Evolutionary conservation across 2,888 invertebrate genomes (phyloP).

Genomic region (Sicus ferrugineus): DNA sequence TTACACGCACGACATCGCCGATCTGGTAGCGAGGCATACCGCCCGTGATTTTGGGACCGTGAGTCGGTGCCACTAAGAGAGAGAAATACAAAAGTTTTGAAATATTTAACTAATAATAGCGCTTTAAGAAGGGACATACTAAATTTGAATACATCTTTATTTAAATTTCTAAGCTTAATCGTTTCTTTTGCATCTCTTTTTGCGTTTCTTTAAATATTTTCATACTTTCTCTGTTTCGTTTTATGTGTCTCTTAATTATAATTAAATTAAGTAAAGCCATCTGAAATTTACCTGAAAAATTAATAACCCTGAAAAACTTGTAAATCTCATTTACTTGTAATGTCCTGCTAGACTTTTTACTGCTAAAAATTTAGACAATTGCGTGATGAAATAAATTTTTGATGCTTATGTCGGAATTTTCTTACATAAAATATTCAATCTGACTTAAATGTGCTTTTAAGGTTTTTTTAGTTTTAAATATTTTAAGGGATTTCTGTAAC

Average conservation of each 20-base stretch:
- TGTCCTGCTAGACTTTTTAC: no score
- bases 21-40: conserved; percentile 83
- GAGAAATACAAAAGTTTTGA: conserved; percentile 6
- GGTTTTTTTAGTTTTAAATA: conserved; percentile 30
- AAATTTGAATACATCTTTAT: no score
- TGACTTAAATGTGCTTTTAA: conserved; percentile 1
- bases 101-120: no score
- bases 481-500: background rate
- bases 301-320: background rate
- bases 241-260: no score
- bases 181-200: no score
- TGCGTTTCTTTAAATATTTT: no score
- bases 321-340: no score
- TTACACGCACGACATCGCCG: conserved; percentile 81
- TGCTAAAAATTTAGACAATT: conserved; percentile 26
- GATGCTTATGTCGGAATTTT: background rate
- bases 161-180: no score
- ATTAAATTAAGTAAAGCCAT: no score
- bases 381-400: background rate
- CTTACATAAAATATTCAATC: background rate
- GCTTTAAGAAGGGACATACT: no score
- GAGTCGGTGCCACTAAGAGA: conserved; percentile 76
- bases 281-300: no score
- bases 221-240: no score
- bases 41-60: conserved; percentile 81